Evolutionary conservation across 2,888 invertebrate genomes (phyloP), one percentile per base, ranked within the genome.

Genomic region (Lithophane socia): DNA sequence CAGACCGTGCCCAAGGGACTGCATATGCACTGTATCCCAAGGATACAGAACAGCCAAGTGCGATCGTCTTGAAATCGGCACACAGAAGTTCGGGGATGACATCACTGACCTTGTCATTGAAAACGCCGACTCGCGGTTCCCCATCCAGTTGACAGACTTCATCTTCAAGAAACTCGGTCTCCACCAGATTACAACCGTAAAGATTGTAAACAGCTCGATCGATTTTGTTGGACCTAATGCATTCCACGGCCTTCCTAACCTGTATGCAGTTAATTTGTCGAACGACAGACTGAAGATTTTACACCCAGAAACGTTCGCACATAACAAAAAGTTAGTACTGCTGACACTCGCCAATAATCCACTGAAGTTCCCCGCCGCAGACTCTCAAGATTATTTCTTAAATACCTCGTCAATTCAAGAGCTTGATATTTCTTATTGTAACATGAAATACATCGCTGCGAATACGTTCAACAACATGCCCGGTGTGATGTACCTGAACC

Each of bases 391-490:
- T 54, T 97, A 97, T 81, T 96, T 97, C 86, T 89, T 98, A 2
- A 97, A 97, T 76, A 97, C 98, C 10, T 96, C 97, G 7, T 97
- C 97, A 54, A 97, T 98, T 65, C 97, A 98, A 87, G 98, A 98
- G 91, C 95, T 98, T 52, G 98, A 98, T 88, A 96, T 98, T 66
- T 98, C 98, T 4, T 97, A 97, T 86, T 98, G 98, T 92, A 97
- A 97, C 79, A 95, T 98, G 86, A 95, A 97, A 83, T 97, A 97
- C 88, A 95, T 98, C 75, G 97, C 97, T 5, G 97, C 97, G 42
- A 97, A 97, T 65, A 97, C 97, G 0, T 98, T 98, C 90, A 95
- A 96, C 16, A 97, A 97, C 86, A 97, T 98, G 95, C 95, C 97
- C 13, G 97, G 97, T 79, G 97, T 98, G 58, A 97, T 97, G 90